Base-by-base conservation (phyloP, 1,140 invertebrate genomes). In the Dreissena rostriformis region DNA sequence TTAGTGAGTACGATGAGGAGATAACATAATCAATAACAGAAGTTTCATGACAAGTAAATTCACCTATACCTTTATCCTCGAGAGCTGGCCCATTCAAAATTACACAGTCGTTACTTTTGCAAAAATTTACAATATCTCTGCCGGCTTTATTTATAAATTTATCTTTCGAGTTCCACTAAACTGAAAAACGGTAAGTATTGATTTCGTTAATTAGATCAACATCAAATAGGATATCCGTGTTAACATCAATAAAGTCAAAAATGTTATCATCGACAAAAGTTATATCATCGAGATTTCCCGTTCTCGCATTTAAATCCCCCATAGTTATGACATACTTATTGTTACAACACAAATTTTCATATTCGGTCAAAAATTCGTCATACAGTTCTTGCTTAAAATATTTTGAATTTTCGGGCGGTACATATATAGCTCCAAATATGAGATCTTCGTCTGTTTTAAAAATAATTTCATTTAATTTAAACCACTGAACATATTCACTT, bases 401-500 rank as follows among this genome's bases (percentile, higher is more conserved):
- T 28, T 67, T 67, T 22, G 26, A 22, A 67, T 39, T 72, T 24
- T 72, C 29, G 15, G 70, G 70, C 8, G 70, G 70, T 29, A 67
- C 26, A 72, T 72, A 72, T 24, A 72, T 39, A 8, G 70, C 22
- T 15, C 70, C 70, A 26, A 49, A 72, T 17, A 26, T 28, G 22
- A 72, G 14, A 39, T 72, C 70, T 72, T 72, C 29, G 14, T 39
- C 19, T 12, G 66, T 67, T 15, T 67, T 67, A 14, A 67, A 28
- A n/a, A 67, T 12, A 67, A 15, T 26, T 72, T 72, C 49, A 39
- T 39, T 15, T 28, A 72, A 17, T 39, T 72, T 72, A 22, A 72
- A 72, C 29, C 70, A 72, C 29, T 72, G 70, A 49, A 72, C 70
- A 72, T 72, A 72, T 72, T 72, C 29, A 39, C 29, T 11, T 15